A percentile compares a stretch with the other conserved stretches of the same genome.
phyloP scores from a whole-genome alignment of 2,888 invertebrate genomes.

The Acronicta leporina region DNA sequence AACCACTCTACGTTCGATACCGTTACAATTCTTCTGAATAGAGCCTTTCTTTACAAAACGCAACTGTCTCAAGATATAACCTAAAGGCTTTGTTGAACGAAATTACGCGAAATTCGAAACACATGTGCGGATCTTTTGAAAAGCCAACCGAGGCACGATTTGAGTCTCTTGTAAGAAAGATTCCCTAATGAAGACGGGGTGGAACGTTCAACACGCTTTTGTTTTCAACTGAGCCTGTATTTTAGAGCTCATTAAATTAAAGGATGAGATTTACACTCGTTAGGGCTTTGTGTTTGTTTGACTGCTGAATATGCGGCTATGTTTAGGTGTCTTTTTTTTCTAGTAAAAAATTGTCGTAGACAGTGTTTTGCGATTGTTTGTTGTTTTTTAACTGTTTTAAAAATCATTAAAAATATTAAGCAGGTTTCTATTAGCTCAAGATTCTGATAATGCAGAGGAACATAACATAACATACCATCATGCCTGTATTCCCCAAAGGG shows the following conservation, averaged over 20 bases:
- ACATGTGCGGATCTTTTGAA: constrained; percentile 54
- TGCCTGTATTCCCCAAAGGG: too few species aligned
- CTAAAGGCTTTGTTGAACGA: constrained; percentile 47
- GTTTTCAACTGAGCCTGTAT: constrained; percentile 79
- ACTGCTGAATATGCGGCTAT: constrained; percentile 44
- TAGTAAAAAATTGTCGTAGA: constrained; percentile 7
- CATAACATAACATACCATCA: too few species aligned
- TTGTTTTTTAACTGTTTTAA: too few species aligned
- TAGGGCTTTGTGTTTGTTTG: constrained; percentile 64
- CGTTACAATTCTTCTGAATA: constrained; percentile 19
- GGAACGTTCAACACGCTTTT: constrained; percentile 76
- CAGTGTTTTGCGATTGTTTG: too few species aligned
- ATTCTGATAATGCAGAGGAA: not conserved
- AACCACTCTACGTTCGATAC: constrained; percentile 33
- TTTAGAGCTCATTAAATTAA: constrained; percentile 86
- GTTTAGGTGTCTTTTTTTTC: constrained; percentile 37
- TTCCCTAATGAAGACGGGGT: constrained; percentile 74
- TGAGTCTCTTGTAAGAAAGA: constrained; percentile 54
- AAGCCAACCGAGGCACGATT: constrained; percentile 50
- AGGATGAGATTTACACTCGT: constrained; percentile 79
- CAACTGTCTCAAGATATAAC: constrained; percentile 35
- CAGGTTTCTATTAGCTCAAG: too few species aligned
- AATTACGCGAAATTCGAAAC: constrained; percentile 54
- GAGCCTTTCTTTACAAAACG: constrained; percentile 33
- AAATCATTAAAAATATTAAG: too few species aligned